These are phyloP conservation scores for Lamellibrachia satsuma DNA, from an alignment of 2,888 invertebrate species.

Conservation along the genomic window DNA sequence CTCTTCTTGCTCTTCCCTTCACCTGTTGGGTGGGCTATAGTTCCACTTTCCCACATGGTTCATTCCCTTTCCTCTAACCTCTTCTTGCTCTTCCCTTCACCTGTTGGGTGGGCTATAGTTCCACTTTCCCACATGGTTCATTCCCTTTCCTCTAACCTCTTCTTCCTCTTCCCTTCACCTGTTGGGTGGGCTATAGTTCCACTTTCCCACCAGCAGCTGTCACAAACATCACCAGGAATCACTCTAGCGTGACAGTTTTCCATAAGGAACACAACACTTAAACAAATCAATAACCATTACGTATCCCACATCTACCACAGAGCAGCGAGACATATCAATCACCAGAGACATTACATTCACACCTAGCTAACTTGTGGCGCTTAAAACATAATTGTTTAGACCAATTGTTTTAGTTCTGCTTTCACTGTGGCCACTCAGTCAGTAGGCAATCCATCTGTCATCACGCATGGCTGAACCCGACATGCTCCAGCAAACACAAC, in stretches of 20 bases:
- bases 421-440: background rate
- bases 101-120: background rate
- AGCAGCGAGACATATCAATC: background rate
- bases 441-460: background rate
- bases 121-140: background rate
- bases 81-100: background rate
- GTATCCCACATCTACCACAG: background rate
- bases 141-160: background rate
- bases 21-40: background rate
- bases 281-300: background rate
- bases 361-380: background rate
- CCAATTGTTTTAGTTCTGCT: background rate
- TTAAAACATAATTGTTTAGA: background rate
- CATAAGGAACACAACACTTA: constrained; percentile 3
- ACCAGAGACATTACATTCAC: background rate
- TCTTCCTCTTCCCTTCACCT: background rate
- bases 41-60: background rate
- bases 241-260: background rate
- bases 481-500: background rate
- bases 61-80: background rate
- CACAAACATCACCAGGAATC: background rate
- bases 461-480: background rate
- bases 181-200: background rate
- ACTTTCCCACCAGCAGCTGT: background rate
- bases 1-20: background rate